phyloP scores from a whole-genome alignment of 2,888 invertebrate genomes.

The Trachelus stipa region DNA sequence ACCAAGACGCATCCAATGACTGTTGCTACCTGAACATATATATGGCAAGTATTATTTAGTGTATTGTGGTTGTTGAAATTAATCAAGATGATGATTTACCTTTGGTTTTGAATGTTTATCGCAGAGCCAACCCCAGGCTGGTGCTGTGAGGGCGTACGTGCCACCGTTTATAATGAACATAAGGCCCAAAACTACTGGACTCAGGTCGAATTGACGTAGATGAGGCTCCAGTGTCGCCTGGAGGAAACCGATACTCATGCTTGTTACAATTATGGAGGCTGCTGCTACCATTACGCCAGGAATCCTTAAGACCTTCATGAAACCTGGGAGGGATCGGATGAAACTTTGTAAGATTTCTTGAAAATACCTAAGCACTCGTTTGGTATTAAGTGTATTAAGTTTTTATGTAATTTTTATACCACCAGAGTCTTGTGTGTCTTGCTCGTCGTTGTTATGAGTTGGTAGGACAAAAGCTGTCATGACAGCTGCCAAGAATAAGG shows the following conservation, averaged over 20 bases:
- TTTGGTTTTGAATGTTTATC: constrained; percentile 78
- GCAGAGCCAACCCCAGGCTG: constrained; percentile 84
- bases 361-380: not conserved
- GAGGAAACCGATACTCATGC: constrained; percentile 87
- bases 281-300: constrained; percentile 81
- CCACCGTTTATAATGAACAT: constrained; percentile 90
- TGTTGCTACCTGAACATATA: constrained; percentile 69
- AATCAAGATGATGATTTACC: constrained; percentile 37
- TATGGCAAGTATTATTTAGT: not conserved
- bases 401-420: constrained; percentile 61
- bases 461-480: constrained; percentile 81
- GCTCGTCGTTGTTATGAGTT: constrained; percentile 71
- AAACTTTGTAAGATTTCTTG: constrained; percentile 3
- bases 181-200: constrained; percentile 78
- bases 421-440: constrained; percentile 70
- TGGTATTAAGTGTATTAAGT: not conserved
- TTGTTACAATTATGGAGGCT: constrained; percentile 79
- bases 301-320: constrained; percentile 76
- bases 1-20: constrained; percentile 76
- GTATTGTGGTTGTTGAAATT: not conserved
- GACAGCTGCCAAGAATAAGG: constrained; percentile 80
- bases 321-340: constrained; percentile 67
- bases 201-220: constrained; percentile 78
- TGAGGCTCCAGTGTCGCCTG: constrained; percentile 92
- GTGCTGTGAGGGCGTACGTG: constrained; percentile 82